Conservation (phyloP, 2,888 invertebrate species). For the Ethmia dodecea region DNA sequence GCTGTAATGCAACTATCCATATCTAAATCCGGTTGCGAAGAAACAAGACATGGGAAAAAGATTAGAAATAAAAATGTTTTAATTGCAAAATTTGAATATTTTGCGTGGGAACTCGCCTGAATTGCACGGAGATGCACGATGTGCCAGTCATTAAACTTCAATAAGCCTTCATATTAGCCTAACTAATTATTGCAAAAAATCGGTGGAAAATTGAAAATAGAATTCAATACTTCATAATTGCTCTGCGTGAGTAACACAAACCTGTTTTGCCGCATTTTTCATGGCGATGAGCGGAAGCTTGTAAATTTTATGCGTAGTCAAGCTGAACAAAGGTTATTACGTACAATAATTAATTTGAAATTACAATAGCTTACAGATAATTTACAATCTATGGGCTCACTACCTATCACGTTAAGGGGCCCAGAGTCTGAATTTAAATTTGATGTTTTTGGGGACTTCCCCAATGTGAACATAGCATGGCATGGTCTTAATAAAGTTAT, state of each 20-base stretch:
- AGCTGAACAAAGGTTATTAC: not conserved
- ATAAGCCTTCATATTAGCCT: too few species aligned
- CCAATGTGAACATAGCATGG: too few species aligned
- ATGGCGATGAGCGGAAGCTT: slow-evolving; percentile 3
- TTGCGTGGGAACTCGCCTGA: slow-evolving; percentile 9
- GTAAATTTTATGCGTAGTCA: not conserved
- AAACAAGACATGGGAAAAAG: slow-evolving; percentile 8
- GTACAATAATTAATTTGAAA: too few species aligned
- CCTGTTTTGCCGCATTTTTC: slow-evolving; percentile 8
- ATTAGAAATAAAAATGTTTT: slow-evolving; percentile 6
- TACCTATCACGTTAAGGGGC: too few species aligned
- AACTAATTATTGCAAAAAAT: slow-evolving; percentile 3
- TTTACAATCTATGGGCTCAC: too few species aligned
- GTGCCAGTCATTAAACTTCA: slow-evolving; percentile 1
- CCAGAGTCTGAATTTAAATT: too few species aligned
- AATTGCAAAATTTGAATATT: slow-evolving; percentile 3
- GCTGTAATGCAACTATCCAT: slow-evolving; percentile 5
- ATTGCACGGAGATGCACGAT: slow-evolving; percentile 1
- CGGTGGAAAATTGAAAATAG: not conserved
- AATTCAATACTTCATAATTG: slow-evolving; percentile 2
- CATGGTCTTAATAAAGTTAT: too few species aligned
- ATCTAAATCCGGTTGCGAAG: slow-evolving; percentile 6
- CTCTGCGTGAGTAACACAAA: slow-evolving; percentile 1
- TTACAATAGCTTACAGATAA: too few species aligned
- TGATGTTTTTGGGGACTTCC: too few species aligned